Evolutionary conservation across 2,888 invertebrate species (phyloP).

Genomic region (Lasius fuliginosus): DNA sequence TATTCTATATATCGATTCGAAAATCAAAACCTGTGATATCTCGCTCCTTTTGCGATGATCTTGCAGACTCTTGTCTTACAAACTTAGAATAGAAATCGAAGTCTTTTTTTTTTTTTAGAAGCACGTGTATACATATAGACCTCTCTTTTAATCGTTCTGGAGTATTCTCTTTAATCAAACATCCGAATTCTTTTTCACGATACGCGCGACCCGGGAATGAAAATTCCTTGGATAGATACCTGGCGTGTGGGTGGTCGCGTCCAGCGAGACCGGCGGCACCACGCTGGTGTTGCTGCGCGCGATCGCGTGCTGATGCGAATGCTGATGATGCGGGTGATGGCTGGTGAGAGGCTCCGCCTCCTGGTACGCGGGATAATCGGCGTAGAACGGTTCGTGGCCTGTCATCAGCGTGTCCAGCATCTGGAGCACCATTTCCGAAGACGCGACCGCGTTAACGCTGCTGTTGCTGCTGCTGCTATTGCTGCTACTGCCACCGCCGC

Average conservation of each 20-base stretch:
- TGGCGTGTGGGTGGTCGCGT: slow-evolving; percentile 85
- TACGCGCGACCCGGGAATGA: not conserved
- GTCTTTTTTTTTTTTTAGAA: not conserved
- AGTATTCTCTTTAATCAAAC: not conserved
- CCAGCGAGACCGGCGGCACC: slow-evolving; percentile 83
- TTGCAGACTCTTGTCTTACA: not conserved
- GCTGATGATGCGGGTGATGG: slow-evolving; percentile 76
- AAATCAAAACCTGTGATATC: not conserved
- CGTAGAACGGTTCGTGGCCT: slow-evolving; percentile 92
- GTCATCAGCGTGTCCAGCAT: slow-evolving; percentile 89
- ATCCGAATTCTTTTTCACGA: not conserved
- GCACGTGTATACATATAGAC: not conserved
- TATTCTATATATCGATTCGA: not conserved
- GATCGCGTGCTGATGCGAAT: slow-evolving; percentile 78
- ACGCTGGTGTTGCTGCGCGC: slow-evolving; percentile 79
- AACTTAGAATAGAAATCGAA: not conserved
- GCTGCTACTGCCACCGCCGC: slow-evolving; percentile 8
- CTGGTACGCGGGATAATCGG: slow-evolving; percentile 88
- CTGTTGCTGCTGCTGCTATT: slow-evolving; percentile 54
- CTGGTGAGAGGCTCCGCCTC: slow-evolving; percentile 80
- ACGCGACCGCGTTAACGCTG: slow-evolving; percentile 71
- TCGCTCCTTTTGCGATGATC: not conserved
- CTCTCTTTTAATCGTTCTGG: not conserved
- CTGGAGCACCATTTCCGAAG: slow-evolving; percentile 92
- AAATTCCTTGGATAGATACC: slow-evolving; percentile 71